Evolutionary conservation across 2,888 invertebrate species (phyloP).

Genomic region (Drosophila histrio): DNA sequence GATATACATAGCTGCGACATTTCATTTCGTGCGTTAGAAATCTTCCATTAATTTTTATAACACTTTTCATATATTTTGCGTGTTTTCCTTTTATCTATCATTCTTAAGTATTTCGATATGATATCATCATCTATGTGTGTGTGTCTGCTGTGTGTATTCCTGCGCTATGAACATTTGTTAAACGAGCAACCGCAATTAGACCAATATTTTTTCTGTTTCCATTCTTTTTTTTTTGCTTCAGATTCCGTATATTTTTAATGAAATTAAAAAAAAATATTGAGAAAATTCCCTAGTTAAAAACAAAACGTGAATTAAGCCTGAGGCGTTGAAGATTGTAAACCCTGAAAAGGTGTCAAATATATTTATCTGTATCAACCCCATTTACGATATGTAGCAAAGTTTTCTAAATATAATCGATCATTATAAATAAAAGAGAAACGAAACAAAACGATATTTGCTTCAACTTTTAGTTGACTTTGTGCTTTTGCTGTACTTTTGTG

Average conservation of each 20-base stretch:
- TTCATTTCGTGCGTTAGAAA: slow-evolving; percentile 60
- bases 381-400: slow-evolving; percentile 25
- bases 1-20: slow-evolving; percentile 37
- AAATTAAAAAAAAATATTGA: slow-evolving; percentile 52
- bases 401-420: slow-evolving; percentile 20
- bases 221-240: slow-evolving; percentile 7
- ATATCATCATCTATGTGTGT: slow-evolving; percentile 37
- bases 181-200: slow-evolving; percentile 61
- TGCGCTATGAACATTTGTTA: slow-evolving; percentile 55
- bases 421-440: slow-evolving; percentile 34
- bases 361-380: slow-evolving; percentile 15
- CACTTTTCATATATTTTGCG: slow-evolving; percentile 47
- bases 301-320: slow-evolving; percentile 33
- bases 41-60: slow-evolving; percentile 67
- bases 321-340: slow-evolving; percentile 34
- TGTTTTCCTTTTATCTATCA: slow-evolving; percentile 33
- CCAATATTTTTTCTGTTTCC: slow-evolving; percentile 43
- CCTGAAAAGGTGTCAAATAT: slow-evolving; percentile 31
- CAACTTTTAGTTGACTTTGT: slow-evolving; percentile 7
- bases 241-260: slow-evolving; percentile 53
- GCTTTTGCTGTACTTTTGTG: slow-evolving; percentile 36
- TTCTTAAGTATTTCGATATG: slow-evolving; percentile 41
- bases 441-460: slow-evolving; percentile 9
- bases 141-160: slow-evolving; percentile 20
- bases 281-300: slow-evolving; percentile 54